Evolutionary conservation across 2,113 vertebrate species (phyloP).

Genomic region (Aptenodytes patagonicus): DNA sequence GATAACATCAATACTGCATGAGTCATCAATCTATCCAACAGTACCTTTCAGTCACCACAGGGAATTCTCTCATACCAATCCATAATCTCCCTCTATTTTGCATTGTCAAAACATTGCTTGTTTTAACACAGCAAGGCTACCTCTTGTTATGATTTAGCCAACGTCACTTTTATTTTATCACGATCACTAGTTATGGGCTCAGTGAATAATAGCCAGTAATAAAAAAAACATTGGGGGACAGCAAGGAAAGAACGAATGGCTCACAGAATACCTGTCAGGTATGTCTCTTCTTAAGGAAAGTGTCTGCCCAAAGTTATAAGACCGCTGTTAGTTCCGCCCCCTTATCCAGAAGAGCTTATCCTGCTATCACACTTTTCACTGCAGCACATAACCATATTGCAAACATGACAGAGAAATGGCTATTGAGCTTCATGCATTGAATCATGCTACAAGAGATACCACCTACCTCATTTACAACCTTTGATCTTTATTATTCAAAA

Average conservation of each 20-base stretch:
- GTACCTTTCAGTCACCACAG: neutral
- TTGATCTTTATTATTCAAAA: neutral
- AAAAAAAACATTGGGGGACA: neutral
- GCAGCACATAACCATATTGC: neutral
- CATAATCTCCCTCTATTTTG: neutral
- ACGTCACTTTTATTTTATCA: neutral
- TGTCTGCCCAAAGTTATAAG: neutral
- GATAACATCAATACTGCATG: neutral
- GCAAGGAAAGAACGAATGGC: neutral
- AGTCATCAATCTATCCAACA: neutral
- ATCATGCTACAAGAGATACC: neutral
- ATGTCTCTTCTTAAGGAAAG: neutral
- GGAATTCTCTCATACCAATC: neutral
- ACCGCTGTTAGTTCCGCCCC: no score
- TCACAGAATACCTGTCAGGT: neutral
- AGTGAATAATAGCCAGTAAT: neutral
- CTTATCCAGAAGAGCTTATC: neutral
- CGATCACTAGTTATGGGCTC: neutral
- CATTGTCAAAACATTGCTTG: neutral
- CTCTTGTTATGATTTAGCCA: neutral
- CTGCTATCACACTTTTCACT: neutral
- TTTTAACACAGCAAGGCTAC: neutral
- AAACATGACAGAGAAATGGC: neutral
- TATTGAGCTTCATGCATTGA: neutral
- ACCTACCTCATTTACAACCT: neutral